Percentiles rank a stretch among this genome's conserved stretches.
Conservation (phyloP, 1,140 invertebrate species). For the Macrobrachium rosenbergii region DNA sequence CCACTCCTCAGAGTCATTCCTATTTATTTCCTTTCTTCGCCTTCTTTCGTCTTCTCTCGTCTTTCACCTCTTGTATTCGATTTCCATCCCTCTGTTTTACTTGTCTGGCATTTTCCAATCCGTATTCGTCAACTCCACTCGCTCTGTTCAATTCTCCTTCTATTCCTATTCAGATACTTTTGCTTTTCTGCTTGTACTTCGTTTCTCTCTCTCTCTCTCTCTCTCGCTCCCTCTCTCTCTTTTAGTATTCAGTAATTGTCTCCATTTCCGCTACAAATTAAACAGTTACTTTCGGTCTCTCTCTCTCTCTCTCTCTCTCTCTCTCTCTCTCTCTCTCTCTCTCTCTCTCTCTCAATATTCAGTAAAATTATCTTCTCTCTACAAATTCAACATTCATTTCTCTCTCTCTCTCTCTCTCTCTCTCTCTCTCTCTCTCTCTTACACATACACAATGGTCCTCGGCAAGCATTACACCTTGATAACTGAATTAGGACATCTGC, state of each 20-base stretch:
- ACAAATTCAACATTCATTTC: too few relatives aligned
- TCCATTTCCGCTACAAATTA: too few relatives aligned
- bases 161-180: neutral
- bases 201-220: conserved; percentile 7
- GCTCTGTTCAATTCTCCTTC: neutral
- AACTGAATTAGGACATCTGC: too few relatives aligned
- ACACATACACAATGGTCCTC: too few relatives aligned
- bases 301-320: too few relatives aligned
- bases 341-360: too few relatives aligned
- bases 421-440: too few relatives aligned
- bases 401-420: too few relatives aligned
- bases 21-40: neutral
- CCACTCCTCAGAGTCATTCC: neutral
- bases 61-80: neutral
- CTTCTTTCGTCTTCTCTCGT: neutral
- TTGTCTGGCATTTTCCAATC: neutral
- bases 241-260: neutral
- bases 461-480: too few relatives aligned
- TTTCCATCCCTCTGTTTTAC: neutral
- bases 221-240: conserved; percentile 1
- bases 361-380: too few relatives aligned
- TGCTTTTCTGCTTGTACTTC: neutral
- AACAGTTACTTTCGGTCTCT: too few relatives aligned
- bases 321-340: too few relatives aligned
- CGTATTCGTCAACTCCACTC: neutral